Conservation (phyloP, 2,888 invertebrate species). For the Gonocerus acuteangulatus region DNA sequence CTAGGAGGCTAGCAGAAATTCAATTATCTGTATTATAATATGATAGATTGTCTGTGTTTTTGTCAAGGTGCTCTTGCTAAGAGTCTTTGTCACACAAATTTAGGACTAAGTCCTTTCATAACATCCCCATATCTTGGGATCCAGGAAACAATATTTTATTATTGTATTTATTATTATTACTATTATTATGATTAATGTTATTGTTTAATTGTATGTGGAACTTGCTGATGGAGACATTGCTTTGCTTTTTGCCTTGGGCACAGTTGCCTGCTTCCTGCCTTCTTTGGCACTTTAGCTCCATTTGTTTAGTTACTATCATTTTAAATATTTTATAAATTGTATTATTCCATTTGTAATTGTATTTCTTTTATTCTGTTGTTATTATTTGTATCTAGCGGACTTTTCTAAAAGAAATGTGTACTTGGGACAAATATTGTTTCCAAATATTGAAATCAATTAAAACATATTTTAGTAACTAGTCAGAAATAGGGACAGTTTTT, state of each 20-base stretch:
- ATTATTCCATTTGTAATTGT: constrained; percentile 13
- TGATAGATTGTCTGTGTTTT: not conserved
- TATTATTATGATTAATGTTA: not conserved
- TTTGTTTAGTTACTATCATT: constrained; percentile 13
- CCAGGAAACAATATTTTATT: constrained; percentile 5
- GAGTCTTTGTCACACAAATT: constrained; percentile 6
- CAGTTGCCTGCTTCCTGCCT: constrained; percentile 20
- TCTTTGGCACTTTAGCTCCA: constrained; percentile 21
- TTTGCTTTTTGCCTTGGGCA: constrained; percentile 27
- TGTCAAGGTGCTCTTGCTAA: not conserved
- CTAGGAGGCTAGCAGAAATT: constrained; percentile 14
- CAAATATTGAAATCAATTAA: constrained; percentile 4
- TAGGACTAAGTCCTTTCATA: constrained; percentile 12
- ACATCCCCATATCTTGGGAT: not conserved
- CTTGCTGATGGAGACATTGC: constrained; percentile 12
- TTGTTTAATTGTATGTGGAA: not conserved
- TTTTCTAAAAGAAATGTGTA: constrained; percentile 1
- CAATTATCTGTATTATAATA: constrained; percentile 4
- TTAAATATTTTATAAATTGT: constrained; percentile 12
- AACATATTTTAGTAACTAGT: not conserved
- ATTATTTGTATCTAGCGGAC: constrained; percentile 12
- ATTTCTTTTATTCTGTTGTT: constrained; percentile 5
- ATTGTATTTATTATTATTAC: constrained; percentile 1
- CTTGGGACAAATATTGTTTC: constrained; percentile 4
- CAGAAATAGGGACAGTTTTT: not conserved